Evolutionary conservation across 2,797 vertebrate species (phyloP).

Genomic region (Pseudochaenichthys georgianus): DNA sequence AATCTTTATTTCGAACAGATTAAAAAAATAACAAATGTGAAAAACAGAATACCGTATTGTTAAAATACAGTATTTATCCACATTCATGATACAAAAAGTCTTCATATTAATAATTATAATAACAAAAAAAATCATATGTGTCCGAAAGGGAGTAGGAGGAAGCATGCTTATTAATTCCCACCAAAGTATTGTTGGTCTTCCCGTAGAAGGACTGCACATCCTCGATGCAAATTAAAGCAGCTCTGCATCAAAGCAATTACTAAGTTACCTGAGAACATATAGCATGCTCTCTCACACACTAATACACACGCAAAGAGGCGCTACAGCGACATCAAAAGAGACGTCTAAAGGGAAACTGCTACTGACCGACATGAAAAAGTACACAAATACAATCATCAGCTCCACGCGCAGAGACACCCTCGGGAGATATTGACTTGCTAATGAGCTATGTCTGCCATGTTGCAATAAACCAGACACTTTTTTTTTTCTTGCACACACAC

Average conservation of each 20-base stretch:
- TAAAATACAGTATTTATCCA: no score
- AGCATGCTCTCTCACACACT: neutral
- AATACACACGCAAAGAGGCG: neutral
- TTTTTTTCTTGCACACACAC: neutral
- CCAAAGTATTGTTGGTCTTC: slow-evolving; percentile 23
- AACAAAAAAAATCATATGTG: no score
- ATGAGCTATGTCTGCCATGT: slow-evolving; percentile 57
- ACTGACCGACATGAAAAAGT: slow-evolving; percentile 3
- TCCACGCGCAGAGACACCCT: slow-evolving; percentile 25
- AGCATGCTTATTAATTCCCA: no score
- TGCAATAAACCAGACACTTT: slow-evolving; percentile 52
- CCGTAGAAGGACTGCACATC: slow-evolving; percentile 9
- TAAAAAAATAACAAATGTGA: no score
- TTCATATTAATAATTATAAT: no score
- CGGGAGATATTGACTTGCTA: slow-evolving; percentile 58
- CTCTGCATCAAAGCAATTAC: slow-evolving; percentile 32
- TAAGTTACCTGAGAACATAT: slow-evolving; percentile 29
- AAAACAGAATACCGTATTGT: no score
- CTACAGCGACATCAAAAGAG: slow-evolving; percentile 12
- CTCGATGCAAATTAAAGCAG: slow-evolving; percentile 16
- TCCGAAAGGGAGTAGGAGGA: no score
- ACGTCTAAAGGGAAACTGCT: neutral
- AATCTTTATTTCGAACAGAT: no score
- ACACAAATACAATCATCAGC: slow-evolving; percentile 22
- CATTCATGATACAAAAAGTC: no score